Evolutionary conservation across 92 coral and sea anemone species (phyloP).

Genomic region (Plumapathes pennacea): DNA sequence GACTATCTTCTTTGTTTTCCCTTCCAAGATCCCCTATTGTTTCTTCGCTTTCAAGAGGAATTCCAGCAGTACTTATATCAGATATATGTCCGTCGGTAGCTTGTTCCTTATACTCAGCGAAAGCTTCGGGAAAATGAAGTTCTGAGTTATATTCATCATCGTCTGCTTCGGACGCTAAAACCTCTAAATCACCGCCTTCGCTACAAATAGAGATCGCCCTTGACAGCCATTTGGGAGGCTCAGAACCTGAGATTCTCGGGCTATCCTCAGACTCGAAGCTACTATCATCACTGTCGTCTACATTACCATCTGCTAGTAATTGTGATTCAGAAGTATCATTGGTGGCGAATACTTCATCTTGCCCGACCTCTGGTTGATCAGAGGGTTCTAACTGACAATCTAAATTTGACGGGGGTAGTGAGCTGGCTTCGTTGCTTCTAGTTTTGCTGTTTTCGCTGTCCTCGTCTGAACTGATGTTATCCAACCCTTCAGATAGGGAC

Average conservation of each 20-base stretch:
- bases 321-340: slow-evolving; percentile 15
- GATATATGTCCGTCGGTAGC: not conserved
- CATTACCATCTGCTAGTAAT: not conserved
- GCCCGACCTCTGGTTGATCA: not conserved
- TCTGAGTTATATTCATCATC: slow-evolving; percentile 32
- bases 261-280: not conserved
- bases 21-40: not conserved
- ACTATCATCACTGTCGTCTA: slow-evolving; percentile 5
- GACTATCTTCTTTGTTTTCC: not conserved
- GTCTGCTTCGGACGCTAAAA: slow-evolving; percentile 89
- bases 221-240: slow-evolving; percentile 79
- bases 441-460: slow-evolving; percentile 32
- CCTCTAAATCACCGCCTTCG: slow-evolving; percentile 93
- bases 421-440: slow-evolving; percentile 11
- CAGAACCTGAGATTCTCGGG: slow-evolving; percentile 5
- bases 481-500: slow-evolving; percentile 68
- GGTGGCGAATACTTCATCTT: slow-evolving; percentile 51
- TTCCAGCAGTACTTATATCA: not conserved
- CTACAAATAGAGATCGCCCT: slow-evolving; percentile 95
- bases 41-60: not conserved
- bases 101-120: slow-evolving; percentile 49
- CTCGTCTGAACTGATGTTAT: slow-evolving; percentile 72
- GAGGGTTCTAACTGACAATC: not conserved
- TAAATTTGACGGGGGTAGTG: not conserved
- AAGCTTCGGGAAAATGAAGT: slow-evolving; percentile 67